These are phyloP conservation scores for Eleutherodactylus coqui DNA, from an alignment of 2,797 vertebrate genomes.

Conservation along the genomic window DNA sequence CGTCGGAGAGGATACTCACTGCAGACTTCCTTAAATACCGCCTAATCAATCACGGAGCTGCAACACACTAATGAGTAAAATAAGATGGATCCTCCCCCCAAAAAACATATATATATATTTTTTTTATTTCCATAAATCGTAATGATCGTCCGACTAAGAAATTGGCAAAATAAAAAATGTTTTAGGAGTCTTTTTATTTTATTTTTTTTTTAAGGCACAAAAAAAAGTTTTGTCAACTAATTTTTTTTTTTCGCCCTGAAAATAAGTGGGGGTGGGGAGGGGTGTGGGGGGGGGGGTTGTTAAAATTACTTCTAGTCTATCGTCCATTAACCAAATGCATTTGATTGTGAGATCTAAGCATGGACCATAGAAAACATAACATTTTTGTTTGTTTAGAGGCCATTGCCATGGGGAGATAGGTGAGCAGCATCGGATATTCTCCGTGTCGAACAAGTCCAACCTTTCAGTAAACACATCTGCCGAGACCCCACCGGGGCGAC, in stretches of 20 bases:
- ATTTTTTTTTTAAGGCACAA: too few relatives aligned
- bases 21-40: not conserved
- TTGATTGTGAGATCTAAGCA: not conserved
- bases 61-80: not conserved
- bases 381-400: slow-evolving; percentile 4
- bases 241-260: too few relatives aligned
- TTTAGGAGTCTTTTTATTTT: too few relatives aligned
- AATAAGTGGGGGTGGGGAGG: too few relatives aligned
- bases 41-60: not conserved
- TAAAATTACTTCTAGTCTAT: too few relatives aligned
- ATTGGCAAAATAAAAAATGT: too few relatives aligned
- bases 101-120: not conserved
- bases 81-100: not conserved
- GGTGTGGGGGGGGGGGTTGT: too few relatives aligned
- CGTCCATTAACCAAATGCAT: too few relatives aligned
- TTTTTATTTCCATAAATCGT: too few relatives aligned
- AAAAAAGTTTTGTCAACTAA: too few relatives aligned
- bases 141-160: too few relatives aligned
- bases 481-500: slow-evolving; percentile 57
- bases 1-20: not conserved
- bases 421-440: not conserved
- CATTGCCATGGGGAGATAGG: not conserved
- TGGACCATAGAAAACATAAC: not conserved
- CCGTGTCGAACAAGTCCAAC: slow-evolving; percentile 53
- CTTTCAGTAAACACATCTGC: slow-evolving; percentile 64